phyloP scores from a whole-genome alignment of 2,888 invertebrate species.

The Himalopsyche kuldschensis region DNA sequence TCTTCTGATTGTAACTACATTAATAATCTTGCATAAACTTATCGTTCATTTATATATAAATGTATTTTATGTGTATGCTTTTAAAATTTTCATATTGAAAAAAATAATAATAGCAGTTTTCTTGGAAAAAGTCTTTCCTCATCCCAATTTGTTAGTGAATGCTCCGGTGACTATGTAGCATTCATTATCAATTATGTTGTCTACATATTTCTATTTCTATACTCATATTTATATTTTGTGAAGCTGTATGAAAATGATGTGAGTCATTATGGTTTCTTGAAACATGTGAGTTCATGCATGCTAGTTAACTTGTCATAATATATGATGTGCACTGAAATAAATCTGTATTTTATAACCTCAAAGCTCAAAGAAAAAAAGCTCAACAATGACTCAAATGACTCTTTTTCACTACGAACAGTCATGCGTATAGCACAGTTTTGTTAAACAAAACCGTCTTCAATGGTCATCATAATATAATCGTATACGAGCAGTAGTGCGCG shows the following conservation, averaged over 20 bases:
- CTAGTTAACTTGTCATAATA: neutral
- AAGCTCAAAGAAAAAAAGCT: too few species aligned
- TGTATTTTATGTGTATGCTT: too few species aligned
- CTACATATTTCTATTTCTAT: neutral
- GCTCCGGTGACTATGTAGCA: neutral
- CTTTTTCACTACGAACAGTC: neutral
- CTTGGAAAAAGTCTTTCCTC: too few species aligned
- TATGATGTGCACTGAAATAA: neutral
- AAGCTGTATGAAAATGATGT: too few species aligned
- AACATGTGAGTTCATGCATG: too few species aligned
- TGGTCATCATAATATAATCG: neutral
- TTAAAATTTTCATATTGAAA: too few species aligned
- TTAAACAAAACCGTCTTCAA: neutral
- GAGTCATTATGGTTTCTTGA: too few species aligned
- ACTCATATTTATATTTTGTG: neutral
- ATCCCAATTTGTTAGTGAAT: neutral
- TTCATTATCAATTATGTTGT: neutral
- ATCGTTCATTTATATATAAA: too few species aligned
- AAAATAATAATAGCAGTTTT: too few species aligned
- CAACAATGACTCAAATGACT: neutral
- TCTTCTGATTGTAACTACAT: too few species aligned
- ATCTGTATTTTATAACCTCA: neutral
- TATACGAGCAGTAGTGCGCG: neutral
- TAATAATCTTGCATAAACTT: too few species aligned
- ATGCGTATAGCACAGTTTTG: neutral